Base-by-base conservation (phyloP, 2,888 invertebrate species). In the Pachliopta kotzebuea region DNA sequence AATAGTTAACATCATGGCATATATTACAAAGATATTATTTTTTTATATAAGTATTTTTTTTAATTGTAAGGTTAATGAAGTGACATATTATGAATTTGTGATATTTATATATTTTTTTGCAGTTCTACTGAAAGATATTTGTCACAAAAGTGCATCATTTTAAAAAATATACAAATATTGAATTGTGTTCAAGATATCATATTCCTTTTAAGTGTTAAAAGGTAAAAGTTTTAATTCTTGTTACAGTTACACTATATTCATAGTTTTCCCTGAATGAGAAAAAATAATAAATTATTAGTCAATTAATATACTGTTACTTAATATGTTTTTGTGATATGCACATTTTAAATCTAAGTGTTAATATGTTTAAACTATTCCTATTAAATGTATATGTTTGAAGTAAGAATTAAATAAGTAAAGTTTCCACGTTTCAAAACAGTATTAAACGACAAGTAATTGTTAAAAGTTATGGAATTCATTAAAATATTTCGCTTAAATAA, bases 351-450 rank as follows among this genome's bases (percentile, higher is more conserved):
- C 7, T 59, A 14, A 63, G 45, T 62, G 49, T 56, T 56, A 54
- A 20, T 57, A 8, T 57, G 4, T 58, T 11, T 42, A 21, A 59
- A 49, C 21, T 49, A 63, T 63, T 63, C 63, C 54, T 63, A 55
- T 52, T 53, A 31, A 37, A 24, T 50, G 29, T 24, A n/a, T n/a
- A 18, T 62, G 50, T 54, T 42, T 24, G 23, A 18, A 26, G 2
- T 14, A 49, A 14, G n/a, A 45, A 45, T n/a, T 2, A 42, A 54
- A 37, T 42, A 29, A 53, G 20, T 54, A 54, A 20, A 55, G 20
- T 31, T 53, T 4, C 18, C n/a, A 45, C 6, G n/a, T 45, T n/a
- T 45, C 7, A 20, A n/a, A 21, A 37, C 31, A 60, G 54, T 60
- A 61, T 61, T 55, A 17, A 20, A 45, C 11, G 26, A 45, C 29